Evolutionary conservation across 2,797 vertebrate species (phyloP).

Genomic region (Scleropages formosus): DNA sequence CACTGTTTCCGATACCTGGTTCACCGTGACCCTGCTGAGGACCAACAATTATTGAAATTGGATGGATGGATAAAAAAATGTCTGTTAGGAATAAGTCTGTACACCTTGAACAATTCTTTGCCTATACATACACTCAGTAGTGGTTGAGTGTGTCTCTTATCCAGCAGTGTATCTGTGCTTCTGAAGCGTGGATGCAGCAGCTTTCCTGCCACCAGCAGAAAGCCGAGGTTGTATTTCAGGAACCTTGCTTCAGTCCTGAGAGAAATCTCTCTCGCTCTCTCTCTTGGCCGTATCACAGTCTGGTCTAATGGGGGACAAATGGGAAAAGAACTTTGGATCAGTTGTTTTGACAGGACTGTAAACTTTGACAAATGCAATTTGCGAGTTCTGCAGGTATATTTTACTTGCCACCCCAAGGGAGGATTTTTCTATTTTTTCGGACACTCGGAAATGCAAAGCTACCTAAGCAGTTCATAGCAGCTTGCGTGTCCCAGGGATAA

Average conservation of each 20-base stretch:
- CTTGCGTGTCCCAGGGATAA: background rate
- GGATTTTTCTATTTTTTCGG: too few relatives aligned
- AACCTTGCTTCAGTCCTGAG: background rate
- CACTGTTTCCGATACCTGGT: too few relatives aligned
- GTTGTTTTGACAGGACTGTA: background rate
- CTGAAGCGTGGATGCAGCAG: background rate
- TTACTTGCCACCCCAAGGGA: background rate
- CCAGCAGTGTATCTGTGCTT: background rate
- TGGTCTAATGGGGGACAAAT: constrained; percentile 36
- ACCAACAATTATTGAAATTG: too few relatives aligned
- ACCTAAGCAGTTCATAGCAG: background rate
- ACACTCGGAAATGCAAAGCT: background rate
- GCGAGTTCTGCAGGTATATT: background rate
- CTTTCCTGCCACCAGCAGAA: background rate
- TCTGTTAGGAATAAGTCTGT: too few relatives aligned
- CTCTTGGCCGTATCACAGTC: constrained; percentile 29
- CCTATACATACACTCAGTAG: too few relatives aligned
- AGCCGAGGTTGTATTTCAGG: background rate
- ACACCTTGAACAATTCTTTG: too few relatives aligned
- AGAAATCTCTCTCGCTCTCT: background rate
- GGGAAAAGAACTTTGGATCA: background rate
- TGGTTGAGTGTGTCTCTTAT: too few relatives aligned
- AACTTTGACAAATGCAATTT: background rate
- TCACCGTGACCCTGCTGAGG: too few relatives aligned
- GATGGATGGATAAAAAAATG: too few relatives aligned